phyloP scores from a whole-genome alignment of 2,113 vertebrate species.

The Saguinus imperator region DNA sequence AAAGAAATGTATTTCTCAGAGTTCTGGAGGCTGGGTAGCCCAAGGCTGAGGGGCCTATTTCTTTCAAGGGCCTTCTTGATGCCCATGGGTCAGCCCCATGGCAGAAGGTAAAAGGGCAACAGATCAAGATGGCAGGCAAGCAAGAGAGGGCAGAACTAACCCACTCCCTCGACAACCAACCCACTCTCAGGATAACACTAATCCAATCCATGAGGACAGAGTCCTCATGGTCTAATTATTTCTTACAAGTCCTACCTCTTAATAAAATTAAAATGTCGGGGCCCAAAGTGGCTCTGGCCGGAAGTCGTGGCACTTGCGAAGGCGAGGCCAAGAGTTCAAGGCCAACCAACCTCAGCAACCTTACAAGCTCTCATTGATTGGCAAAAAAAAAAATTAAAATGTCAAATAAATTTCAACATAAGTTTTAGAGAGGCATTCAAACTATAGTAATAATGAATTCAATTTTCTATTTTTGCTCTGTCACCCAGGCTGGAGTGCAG shows the following conservation, averaged over 20 bases:
- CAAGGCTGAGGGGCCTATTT: background rate
- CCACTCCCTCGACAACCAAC: background rate
- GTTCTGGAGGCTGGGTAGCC: background rate
- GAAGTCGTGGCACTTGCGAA: too few species aligned
- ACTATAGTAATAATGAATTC: background rate
- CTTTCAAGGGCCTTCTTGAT: background rate
- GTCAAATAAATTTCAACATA: background rate
- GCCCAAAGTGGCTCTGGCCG: too few species aligned
- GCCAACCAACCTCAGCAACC: too few species aligned
- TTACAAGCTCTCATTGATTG: too few species aligned
- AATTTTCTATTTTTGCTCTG: slow-evolving; percentile 8
- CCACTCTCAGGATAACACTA: background rate
- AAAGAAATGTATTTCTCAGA: background rate
- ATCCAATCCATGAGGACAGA: background rate
- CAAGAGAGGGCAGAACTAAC: background rate
- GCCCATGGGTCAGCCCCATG: background rate
- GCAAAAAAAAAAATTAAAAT: background rate
- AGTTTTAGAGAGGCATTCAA: background rate
- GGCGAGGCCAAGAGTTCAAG: too few species aligned
- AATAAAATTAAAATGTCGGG: background rate
- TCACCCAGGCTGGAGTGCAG: too few species aligned
- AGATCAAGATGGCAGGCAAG: background rate
- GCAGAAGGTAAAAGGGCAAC: background rate
- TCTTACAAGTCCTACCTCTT: background rate
- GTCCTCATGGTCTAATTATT: background rate